Evolutionary conservation across 2,888 invertebrate species (phyloP).

Genomic region (Amphiduros pacificus): DNA sequence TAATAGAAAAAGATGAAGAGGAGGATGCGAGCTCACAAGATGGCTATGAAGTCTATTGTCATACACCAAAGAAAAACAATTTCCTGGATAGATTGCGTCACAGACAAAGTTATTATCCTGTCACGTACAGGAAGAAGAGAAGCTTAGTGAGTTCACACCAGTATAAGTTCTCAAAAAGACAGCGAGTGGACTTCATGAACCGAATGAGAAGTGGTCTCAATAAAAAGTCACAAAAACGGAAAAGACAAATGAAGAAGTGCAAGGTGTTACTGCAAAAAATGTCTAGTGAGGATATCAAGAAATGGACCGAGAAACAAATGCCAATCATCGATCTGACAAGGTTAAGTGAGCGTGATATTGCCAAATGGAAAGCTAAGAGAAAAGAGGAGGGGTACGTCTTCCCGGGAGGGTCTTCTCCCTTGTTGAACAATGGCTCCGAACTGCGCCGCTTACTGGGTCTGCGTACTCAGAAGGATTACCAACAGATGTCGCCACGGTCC

Average conservation of each 20-base stretch:
- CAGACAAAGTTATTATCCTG: conserved; percentile 36
- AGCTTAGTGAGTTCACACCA: conserved; percentile 30
- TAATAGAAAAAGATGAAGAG: conserved; percentile 17
- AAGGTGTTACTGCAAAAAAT: conserved; percentile 35
- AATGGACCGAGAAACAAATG: conserved; percentile 1
- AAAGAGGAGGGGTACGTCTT: background rate
- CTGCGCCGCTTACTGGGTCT: background rate
- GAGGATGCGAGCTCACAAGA: background rate
- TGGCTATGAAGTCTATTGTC: background rate
- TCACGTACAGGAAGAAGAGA: conserved; percentile 36
- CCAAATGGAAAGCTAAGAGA: background rate
- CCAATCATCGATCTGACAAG: background rate
- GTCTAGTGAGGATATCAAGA: conserved; percentile 32
- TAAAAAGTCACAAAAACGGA: conserved; percentile 34
- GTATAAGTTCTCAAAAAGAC: conserved; percentile 40
- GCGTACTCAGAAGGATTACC: background rate
- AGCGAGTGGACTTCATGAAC: conserved; percentile 39
- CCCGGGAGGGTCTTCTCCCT: background rate
- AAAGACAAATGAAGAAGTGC: conserved; percentile 34
- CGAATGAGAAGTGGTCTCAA: conserved; percentile 39
- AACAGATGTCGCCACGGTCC: background rate
- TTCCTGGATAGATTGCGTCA: conserved; percentile 40
- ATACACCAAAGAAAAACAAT: conserved; percentile 40
- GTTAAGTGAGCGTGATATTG: background rate
- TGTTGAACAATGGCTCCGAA: background rate